phyloP scores from a whole-genome alignment of 2,113 vertebrate genomes.

The Peromyscus leucopus region DNA sequence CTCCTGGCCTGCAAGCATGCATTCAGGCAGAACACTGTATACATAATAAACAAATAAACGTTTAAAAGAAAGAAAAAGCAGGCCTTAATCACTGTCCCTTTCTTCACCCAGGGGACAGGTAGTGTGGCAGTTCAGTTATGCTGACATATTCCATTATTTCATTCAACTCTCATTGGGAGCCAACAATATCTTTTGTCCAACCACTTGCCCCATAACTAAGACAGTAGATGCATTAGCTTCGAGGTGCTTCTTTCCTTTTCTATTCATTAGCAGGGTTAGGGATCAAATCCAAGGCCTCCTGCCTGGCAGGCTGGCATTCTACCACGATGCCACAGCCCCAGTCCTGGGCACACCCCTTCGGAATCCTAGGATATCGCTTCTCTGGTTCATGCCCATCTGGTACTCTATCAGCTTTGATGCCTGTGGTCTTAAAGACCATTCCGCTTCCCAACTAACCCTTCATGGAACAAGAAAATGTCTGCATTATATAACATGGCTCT shows the following conservation, averaged over 20 bases:
- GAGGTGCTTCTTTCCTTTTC: neutral
- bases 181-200: neutral
- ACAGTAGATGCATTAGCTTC: neutral
- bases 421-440: neutral
- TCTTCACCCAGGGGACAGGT: neutral
- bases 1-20: too few species aligned
- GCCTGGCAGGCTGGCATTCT: neutral
- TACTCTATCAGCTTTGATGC: neutral
- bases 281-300: neutral
- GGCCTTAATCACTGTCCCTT: neutral
- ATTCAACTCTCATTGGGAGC: neutral
- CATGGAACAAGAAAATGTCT: slow-evolving; percentile 20
- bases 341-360: neutral
- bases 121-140: neutral
- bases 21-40: too few species aligned
- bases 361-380: neutral
- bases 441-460: neutral
- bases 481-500: neutral
- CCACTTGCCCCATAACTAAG: neutral
- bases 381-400: neutral
- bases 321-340: neutral
- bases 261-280: neutral
- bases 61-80: too few species aligned
- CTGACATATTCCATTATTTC: neutral
- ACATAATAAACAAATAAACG: too few species aligned